A percentile compares a stretch with the other conserved stretches of the same genome.
Conservation (phyloP, 2,113 vertebrate species). For the Mellivora capensis region DNA sequence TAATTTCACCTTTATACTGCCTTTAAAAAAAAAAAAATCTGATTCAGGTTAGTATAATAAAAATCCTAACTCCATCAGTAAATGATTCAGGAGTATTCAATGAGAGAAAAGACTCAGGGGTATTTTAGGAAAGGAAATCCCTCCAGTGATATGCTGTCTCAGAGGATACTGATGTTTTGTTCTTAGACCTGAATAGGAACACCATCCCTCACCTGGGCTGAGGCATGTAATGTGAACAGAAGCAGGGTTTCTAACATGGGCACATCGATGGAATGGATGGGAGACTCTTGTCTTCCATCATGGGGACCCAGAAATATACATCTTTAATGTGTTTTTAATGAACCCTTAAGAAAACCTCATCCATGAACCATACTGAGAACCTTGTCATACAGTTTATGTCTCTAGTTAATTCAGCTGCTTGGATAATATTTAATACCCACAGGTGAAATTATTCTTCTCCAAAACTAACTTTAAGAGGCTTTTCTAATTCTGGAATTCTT, state of each 20-base stretch:
- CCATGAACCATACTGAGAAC: not conserved
- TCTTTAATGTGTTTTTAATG: not conserved
- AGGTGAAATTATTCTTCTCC: not conserved
- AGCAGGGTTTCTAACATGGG: not conserved
- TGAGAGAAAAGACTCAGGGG: not conserved
- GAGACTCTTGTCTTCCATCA: accelerated
- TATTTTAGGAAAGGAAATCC: not conserved
- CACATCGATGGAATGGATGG: too few species aligned
- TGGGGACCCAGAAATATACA: not conserved
- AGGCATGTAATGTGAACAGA: not conserved
- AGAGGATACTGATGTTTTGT: not conserved
- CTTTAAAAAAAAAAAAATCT: not conserved
- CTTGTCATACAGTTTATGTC: not conserved
- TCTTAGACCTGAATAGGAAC: not conserved
- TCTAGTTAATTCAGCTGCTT: not conserved
- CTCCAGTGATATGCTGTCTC: not conserved
- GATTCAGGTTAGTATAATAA: not conserved
- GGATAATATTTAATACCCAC: not conserved
- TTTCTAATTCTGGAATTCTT: not conserved
- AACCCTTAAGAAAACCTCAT: not conserved
- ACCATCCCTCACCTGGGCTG: not conserved
- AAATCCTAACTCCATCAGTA: not conserved
- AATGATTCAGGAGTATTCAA: not conserved
- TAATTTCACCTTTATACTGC: not conserved
- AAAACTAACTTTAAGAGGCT: not conserved